Base-by-base conservation (phyloP, 2,888 invertebrate species). In the Galerucella calmariensis region DNA sequence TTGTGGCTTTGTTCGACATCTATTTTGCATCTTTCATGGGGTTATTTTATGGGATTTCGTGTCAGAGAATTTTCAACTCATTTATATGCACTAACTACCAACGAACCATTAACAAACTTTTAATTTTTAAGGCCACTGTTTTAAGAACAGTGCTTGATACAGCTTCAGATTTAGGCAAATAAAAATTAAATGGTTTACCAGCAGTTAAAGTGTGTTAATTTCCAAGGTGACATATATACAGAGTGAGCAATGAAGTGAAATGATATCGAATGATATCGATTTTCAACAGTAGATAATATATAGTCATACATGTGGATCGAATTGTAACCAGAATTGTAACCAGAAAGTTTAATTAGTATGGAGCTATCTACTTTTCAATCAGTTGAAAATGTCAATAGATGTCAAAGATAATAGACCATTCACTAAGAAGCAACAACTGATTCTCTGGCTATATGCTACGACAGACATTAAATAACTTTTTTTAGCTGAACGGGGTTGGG, bases 1-100 rank as follows among this genome's bases (percentile, higher is more conserved):
- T 72, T 68, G 65, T 72, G 72, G 71, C 70, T 74, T 74, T 74
- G 74, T 74, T 74, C 70, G 74, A 74, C 70, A 63, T 58, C 74
- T 74, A 70, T 58, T 74, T 74, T 74, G 74, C 74, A 74, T 74
- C 69, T 74, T 65, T 65, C 65, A 62, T 46, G 59, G 63, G 65
- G 65, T 65, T 74, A 70, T 73, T 74, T 74, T 74, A 74, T 70
- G 74, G 66, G 41, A 27, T 65, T 71, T 58, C 71, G 71, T 71
- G 71, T 65, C 71, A 65, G 63, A 58, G 71, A 59, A 71, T 71
- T 65, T 71, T 71, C 20, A 71, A 56, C 51, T 48, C 16, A 61
- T 69, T 69, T 59, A 69, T 69, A 51, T 51, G 51, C 46, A 51
- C 62, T 62, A 41, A 62, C 62, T 62, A 62, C 62, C 62, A 8